A percentile compares a stretch with the other conserved stretches of the same genome.
phyloP scores from a whole-genome alignment of 2,113 vertebrate species.

The Phrynosoma platyrhinos region DNA sequence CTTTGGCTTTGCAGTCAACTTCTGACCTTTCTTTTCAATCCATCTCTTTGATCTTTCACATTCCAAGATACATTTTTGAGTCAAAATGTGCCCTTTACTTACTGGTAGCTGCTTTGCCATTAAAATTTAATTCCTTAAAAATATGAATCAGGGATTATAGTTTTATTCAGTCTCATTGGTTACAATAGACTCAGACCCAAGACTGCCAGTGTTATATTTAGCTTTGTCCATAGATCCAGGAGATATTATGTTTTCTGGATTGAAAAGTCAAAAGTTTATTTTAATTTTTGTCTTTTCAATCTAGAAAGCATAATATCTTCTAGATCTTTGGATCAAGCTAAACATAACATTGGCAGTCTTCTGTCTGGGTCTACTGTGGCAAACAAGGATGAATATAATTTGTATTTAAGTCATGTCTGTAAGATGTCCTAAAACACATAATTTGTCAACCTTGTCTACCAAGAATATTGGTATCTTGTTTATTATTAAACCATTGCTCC shows the following conservation, averaged over 20 bases:
- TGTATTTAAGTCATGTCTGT: background rate
- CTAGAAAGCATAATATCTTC: too few relatives aligned
- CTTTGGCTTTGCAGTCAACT: too few relatives aligned
- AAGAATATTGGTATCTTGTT: background rate
- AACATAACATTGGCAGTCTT: too few relatives aligned
- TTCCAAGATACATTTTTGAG: background rate
- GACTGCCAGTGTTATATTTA: background rate
- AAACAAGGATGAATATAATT: background rate
- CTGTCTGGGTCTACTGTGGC: too few relatives aligned
- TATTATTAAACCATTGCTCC: conserved; percentile 1
- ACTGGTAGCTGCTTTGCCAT: background rate
- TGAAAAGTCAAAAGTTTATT: background rate
- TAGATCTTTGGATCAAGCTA: too few relatives aligned
- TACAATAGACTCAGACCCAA: background rate
- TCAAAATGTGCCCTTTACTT: background rate
- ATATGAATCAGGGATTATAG: background rate
- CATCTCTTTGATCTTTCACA: background rate
- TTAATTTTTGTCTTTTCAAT: too few relatives aligned
- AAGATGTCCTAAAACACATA: background rate
- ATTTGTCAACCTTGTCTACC: background rate
- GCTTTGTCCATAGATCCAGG: background rate
- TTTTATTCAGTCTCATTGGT: background rate
- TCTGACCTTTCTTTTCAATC: too few relatives aligned
- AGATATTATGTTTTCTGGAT: background rate
- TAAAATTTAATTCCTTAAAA: background rate